A percentile compares a stretch with the other conserved stretches of the same genome.
Evolutionary conservation across 2,113 vertebrate species (phyloP).

Genomic region (Pica pica): DNA sequence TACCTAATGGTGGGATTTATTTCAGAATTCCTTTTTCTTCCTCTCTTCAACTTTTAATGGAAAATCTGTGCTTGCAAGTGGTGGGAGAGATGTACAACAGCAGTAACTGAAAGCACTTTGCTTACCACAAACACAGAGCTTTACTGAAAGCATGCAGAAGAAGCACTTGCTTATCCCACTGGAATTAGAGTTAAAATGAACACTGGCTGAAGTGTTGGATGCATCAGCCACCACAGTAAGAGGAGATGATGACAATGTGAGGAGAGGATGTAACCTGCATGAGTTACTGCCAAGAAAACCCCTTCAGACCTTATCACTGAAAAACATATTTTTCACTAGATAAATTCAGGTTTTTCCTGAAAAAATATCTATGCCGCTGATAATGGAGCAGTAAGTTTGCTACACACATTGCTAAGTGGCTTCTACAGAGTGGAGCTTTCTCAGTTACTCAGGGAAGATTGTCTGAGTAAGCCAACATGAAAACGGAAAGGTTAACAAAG

Average conservation of each 20-base stretch:
- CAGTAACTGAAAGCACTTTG: not conserved
- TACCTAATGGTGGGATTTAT: not conserved
- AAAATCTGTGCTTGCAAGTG: not conserved
- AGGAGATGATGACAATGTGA: not conserved
- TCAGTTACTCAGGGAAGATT: not conserved
- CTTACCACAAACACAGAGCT: not conserved
- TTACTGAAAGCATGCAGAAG: not conserved
- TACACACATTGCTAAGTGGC: accelerated
- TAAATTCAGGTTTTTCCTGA: not conserved
- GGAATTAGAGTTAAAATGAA: not conserved
- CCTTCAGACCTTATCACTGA: not conserved
- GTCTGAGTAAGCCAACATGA: not conserved
- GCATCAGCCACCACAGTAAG: not conserved
- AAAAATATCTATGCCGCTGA: not conserved
- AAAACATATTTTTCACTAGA: not conserved
- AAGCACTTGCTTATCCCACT: not conserved
- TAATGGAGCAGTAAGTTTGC: not conserved
- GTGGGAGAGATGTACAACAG: not conserved
- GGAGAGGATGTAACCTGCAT: not conserved
- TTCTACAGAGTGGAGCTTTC: not conserved
- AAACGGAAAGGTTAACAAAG: not conserved
- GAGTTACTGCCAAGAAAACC: not conserved
- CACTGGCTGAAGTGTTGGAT: not conserved
- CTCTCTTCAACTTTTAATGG: not conserved
- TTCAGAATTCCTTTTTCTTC: not conserved